phyloP scores from a whole-genome alignment of 2,888 invertebrate species.

The Drosophila cognata region DNA sequence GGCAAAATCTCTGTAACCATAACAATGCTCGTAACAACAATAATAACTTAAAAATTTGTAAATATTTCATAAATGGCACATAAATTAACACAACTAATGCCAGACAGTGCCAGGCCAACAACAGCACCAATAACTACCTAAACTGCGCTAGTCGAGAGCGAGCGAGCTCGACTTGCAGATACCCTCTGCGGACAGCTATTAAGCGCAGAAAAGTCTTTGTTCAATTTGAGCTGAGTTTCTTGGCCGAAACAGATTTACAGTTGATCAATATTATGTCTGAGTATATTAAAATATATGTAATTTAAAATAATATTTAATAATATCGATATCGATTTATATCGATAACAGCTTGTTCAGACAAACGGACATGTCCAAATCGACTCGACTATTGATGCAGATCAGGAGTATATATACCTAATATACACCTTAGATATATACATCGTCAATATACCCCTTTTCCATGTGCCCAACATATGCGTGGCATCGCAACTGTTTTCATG shows the following conservation, averaged over 20 bases:
- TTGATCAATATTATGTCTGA: background rate
- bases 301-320: no score
- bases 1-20: constrained; percentile 49
- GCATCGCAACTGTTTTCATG: constrained; percentile 51
- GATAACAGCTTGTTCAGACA: background rate
- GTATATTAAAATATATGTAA: background rate
- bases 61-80: constrained; percentile 80
- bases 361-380: no score
- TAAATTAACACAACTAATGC: constrained; percentile 80
- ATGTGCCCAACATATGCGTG: background rate
- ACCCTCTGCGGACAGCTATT: background rate
- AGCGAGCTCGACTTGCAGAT: background rate
- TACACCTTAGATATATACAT: accelerated
- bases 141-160: background rate
- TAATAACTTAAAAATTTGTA: constrained; percentile 78
- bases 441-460: background rate
- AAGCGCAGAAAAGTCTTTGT: background rate
- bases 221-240: background rate
- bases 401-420: background rate
- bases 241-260: background rate
- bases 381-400: background rate
- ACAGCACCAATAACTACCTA: constrained; percentile 30
- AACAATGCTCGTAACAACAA: constrained; percentile 42
- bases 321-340: background rate
- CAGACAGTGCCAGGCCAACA: constrained; percentile 41